Percentiles rank a stretch among this genome's conserved stretches.
Evolutionary conservation across 1,140 invertebrate genomes (phyloP).

Genomic region (Zaprionus gabonicus): DNA sequence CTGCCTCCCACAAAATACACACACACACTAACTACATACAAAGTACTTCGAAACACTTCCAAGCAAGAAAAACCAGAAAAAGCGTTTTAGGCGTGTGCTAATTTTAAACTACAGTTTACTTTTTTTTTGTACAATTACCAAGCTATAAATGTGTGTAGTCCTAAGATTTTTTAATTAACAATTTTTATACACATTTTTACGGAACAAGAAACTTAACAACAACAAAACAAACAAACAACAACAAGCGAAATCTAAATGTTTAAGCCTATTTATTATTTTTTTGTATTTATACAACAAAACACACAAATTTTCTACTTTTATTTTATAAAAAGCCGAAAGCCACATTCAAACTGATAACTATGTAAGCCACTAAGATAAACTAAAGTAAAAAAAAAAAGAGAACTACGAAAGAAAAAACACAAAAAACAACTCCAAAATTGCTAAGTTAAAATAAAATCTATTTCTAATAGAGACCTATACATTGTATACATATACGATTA

Average conservation of each 20-base stretch:
- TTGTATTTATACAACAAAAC: slow-evolving; percentile 72
- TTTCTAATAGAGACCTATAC: slow-evolving; percentile 15
- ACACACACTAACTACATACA: slow-evolving; percentile 12
- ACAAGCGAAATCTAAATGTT: slow-evolving; percentile 71
- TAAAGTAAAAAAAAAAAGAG: slow-evolving; percentile 23
- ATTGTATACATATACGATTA: slow-evolving; percentile 33
- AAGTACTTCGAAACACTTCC: slow-evolving; percentile 51
- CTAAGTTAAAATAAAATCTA: slow-evolving; percentile 39
- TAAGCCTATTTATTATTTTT: slow-evolving; percentile 80
- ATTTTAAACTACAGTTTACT: slow-evolving; percentile 53
- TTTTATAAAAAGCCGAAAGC: slow-evolving; percentile 43
- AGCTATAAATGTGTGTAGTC: slow-evolving; percentile 44
- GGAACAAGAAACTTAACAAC: slow-evolving; percentile 19
- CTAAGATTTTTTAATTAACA: slow-evolving; percentile 73
- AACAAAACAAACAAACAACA: slow-evolving; percentile 26
- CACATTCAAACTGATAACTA: slow-evolving; percentile 68
- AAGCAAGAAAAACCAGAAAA: slow-evolving; percentile 37
- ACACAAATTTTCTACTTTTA: slow-evolving; percentile 56
- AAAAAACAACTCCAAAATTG: slow-evolving; percentile 57
- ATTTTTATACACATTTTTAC: slow-evolving; percentile 78
- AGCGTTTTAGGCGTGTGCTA: slow-evolving; percentile 49
- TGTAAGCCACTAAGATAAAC: slow-evolving; percentile 59
- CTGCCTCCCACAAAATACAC: neutral
- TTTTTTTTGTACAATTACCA: slow-evolving; percentile 53
- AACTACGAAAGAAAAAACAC: slow-evolving; percentile 11